Conservation (phyloP, 92 coral and sea anemone species). For the Micromussa lordhowensis region DNA sequence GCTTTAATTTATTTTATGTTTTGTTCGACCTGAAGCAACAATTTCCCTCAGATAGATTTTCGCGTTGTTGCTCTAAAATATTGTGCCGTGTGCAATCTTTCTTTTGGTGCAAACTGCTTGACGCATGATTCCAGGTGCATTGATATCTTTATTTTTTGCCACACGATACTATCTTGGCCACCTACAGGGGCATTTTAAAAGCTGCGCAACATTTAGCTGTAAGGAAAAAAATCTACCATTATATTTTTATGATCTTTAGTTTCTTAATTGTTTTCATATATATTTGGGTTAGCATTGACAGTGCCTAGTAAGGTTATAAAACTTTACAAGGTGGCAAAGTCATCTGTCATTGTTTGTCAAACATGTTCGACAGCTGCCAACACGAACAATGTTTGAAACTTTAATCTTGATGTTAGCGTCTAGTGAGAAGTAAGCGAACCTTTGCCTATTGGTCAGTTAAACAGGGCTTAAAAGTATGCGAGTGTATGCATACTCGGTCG, state of each 20-base stretch:
- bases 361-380: neutral
- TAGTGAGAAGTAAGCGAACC: neutral
- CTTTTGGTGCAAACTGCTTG: neutral
- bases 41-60: neutral
- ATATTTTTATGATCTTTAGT: neutral
- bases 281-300: conserved; percentile 6
- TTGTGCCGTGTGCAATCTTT: neutral
- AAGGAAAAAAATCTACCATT: neutral
- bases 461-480: neutral
- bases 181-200: neutral
- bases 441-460: neutral
- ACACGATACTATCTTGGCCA: neutral
- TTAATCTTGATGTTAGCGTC: neutral
- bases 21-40: neutral
- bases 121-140: neutral
- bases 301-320: neutral
- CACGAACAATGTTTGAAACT: neutral
- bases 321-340: neutral
- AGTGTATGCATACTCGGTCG: neutral
- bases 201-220: neutral
- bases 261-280: neutral
- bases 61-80: neutral
- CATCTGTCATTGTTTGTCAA: neutral
- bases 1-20: neutral
- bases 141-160: neutral